Base-by-base conservation (phyloP, 2,888 invertebrate genomes). In the Cetonia aurata region DNA sequence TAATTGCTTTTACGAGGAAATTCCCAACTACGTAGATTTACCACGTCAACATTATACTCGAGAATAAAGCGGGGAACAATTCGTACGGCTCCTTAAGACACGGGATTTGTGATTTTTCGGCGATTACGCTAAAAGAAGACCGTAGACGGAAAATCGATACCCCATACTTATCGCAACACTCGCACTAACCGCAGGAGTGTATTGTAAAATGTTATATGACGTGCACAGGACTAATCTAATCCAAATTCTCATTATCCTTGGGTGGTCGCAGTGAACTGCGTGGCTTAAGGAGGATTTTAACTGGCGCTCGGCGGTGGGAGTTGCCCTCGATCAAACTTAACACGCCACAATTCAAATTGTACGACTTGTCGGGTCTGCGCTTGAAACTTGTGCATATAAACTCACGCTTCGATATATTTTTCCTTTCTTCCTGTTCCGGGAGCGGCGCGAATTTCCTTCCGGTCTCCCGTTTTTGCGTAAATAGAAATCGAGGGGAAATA, bases 141-240 rank as follows among this genome's bases (percentile, higher is more conserved):
- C 25, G 13, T 1, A 0, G n/a, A 48, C 13, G n/a, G 19, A 60
- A 60, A 60, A 60, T 60, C 60, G 31, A 60, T 60, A 48, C 17
- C 2, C 10, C 8, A 25, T 60, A 48, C 31, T 46, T 60, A 60
- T 60, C 60, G 33, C 48, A 9, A 46, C 33, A 60, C 15, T 48
- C 46, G 31, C 60, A 60, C 25, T 25, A 60, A 46, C 60, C 60
- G 10, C 60, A 31, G 48, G 25, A 60, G 1, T 60, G 31, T 60
- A 60, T 60, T 60, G 60, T 48, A 60, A 60, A 60, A 46, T 48
- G 48, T 41, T 60, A 33, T 33, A 60, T 60, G 46, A 46, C 48
- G 60, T 15, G 15, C 19, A 48, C 60, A 31, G 48, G 31, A 48
- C 60, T 60, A 60, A 60, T 60, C 60, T 60, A 60, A 60, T 60